Evolutionary conservation across 2,113 vertebrate genomes (phyloP).

Genomic region (Apeltes quadracus): DNA sequence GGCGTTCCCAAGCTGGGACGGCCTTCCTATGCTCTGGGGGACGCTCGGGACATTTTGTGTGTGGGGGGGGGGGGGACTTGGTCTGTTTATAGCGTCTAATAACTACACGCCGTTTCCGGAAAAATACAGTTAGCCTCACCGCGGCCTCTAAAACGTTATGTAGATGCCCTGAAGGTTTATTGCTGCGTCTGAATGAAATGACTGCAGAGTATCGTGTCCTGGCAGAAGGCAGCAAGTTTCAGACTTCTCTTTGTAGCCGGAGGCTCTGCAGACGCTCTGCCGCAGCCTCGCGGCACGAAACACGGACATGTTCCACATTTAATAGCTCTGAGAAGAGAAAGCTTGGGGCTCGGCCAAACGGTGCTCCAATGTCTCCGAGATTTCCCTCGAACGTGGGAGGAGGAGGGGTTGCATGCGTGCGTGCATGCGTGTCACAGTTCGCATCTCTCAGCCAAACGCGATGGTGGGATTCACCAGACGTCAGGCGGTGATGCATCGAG

Average conservation of each 20-base stretch:
- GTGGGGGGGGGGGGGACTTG: not conserved
- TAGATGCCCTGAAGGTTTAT: not conserved
- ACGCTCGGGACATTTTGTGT: not conserved
- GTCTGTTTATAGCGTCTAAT: not conserved
- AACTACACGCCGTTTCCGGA: not conserved
- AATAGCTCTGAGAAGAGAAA: not conserved
- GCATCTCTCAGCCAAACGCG: not conserved
- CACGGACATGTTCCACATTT: not conserved
- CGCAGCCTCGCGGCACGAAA: not conserved
- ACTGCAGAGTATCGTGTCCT: not conserved
- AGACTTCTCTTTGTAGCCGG: not conserved
- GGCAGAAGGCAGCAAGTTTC: not conserved
- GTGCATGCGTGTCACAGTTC: no score
- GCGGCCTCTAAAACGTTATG: not conserved
- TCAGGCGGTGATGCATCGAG: no score
- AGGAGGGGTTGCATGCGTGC: no score
- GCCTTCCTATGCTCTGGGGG: not conserved
- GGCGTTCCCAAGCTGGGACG: not conserved
- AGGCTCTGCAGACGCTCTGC: not conserved
- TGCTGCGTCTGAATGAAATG: slow-evolving; percentile 8
- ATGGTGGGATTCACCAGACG: not conserved
- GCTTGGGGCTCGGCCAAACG: not conserved
- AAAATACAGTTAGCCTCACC: no score
- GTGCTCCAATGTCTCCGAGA: slow-evolving; percentile 7
- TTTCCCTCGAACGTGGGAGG: slow-evolving; percentile 12